Evolutionary conservation across 2,888 invertebrate genomes (phyloP), one percentile per base, ranked within the genome.

Genomic region (Sarcophaga carnaria): DNA sequence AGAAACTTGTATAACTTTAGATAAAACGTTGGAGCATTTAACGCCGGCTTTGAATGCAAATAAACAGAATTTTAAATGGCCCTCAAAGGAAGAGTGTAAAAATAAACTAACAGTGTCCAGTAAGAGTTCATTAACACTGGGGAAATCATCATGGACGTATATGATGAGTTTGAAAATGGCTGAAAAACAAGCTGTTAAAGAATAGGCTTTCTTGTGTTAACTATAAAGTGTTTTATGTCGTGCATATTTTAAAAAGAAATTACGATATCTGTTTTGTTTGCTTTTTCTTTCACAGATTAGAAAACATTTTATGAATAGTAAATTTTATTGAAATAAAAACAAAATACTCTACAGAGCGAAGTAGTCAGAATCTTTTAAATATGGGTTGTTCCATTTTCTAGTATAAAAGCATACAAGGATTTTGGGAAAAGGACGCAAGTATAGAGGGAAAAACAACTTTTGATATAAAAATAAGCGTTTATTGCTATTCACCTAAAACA

Each of bases 111-210:
- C 87, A 10, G 88, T 93, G 10, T 83, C 79, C 22, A 90, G 91
- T 59, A 91, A 90, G 3, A 92, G 92, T 14, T 75, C 86, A 22
- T 64, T 93, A 2, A 90, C 90, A 4, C 75, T 93, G 14, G 93
- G 93, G 11, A 93, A 93, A 82, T 90, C 91, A 12, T 93, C 93
- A 2, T 93, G 93, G 93, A 90, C 90, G 63, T 93, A 93, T 49
- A 90, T 90, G 84, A 89, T 93, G 89, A 86, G 89, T 70, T 88
- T 88, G 20, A 49, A 86, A 66, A 87, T 90, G 88, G 69, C 75
- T 2, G 83, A 71, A n/a, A 86, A 74, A 75, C 27, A 86, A 86
- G 60, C 83, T 79, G 67, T 78, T 78, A 77, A 83, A 81, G 54
- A 54, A 54, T 54, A 54, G 17, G 5, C 4, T 54, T 14, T 54